phyloP scores from a whole-genome alignment of 2,888 invertebrate genomes.

The Cyclophora albipunctata region DNA sequence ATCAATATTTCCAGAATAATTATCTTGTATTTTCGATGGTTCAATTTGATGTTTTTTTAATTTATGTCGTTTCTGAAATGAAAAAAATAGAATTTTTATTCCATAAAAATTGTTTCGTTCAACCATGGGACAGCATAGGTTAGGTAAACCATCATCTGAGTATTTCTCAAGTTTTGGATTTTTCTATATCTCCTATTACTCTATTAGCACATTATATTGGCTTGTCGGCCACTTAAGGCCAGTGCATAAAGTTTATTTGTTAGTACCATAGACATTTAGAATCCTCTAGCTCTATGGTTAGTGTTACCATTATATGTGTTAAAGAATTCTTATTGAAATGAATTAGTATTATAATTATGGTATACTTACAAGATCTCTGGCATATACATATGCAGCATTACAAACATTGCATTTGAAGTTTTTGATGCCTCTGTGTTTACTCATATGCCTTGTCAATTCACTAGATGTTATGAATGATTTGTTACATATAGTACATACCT shows the following conservation, averaged over 20 bases:
- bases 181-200: too few relatives aligned
- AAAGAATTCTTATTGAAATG: too few relatives aligned
- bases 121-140: too few relatives aligned
- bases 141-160: too few relatives aligned
- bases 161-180: too few relatives aligned
- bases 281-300: too few relatives aligned
- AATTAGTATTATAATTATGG: neutral
- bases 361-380: constrained; percentile 70
- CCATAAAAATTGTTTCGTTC: too few relatives aligned
- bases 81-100: neutral
- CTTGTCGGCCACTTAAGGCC: too few relatives aligned
- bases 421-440: constrained; percentile 73
- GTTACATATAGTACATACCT: constrained; percentile 73
- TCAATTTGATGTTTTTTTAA: constrained; percentile 50
- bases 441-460: constrained; percentile 76
- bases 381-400: constrained; percentile 70
- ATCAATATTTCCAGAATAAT: constrained; percentile 38
- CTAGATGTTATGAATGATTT: constrained; percentile 78
- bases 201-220: too few relatives aligned
- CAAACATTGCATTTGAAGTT: constrained; percentile 77
- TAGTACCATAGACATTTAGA: too few relatives aligned
- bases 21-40: constrained; percentile 10
- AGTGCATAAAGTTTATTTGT: too few relatives aligned
- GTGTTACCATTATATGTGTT: too few relatives aligned
- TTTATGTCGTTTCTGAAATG: constrained; percentile 60